phyloP scores from a whole-genome alignment of 1,140 invertebrate genomes.

The Drosophila triauraria region DNA sequence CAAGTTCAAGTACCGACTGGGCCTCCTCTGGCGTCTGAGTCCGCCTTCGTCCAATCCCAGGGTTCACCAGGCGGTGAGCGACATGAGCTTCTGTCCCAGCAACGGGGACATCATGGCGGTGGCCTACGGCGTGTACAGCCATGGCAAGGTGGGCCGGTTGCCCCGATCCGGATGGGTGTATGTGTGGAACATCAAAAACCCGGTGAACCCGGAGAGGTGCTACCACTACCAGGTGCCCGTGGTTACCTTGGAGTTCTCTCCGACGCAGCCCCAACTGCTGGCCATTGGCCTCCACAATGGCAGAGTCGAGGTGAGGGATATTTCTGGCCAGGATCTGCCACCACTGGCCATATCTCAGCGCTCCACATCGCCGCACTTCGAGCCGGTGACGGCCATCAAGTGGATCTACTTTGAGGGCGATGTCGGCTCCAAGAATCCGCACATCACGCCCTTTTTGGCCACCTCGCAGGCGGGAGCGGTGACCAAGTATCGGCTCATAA shows the following conservation, averaged over 20 bases:
- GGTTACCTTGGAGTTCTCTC: slow-evolving; percentile 91
- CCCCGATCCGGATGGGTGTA: slow-evolving; percentile 85
- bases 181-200: slow-evolving; percentile 95
- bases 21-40: slow-evolving; percentile 88
- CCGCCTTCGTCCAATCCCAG: slow-evolving; percentile 18
- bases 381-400: slow-evolving; percentile 88
- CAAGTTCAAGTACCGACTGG: slow-evolving; percentile 88
- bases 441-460: slow-evolving; percentile 85
- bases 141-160: slow-evolving; percentile 16
- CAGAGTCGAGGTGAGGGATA: slow-evolving; percentile 90
- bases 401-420: slow-evolving; percentile 86
- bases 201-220: slow-evolving; percentile 91
- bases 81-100: slow-evolving; percentile 88
- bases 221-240: slow-evolving; percentile 90
- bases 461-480: slow-evolving; percentile 87
- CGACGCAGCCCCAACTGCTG: slow-evolving; percentile 89
- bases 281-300: slow-evolving; percentile 93
- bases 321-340: slow-evolving; percentile 86
- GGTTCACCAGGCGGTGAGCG: slow-evolving; percentile 85
- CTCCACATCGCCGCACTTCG: slow-evolving; percentile 87
- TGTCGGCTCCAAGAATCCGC: slow-evolving; percentile 58
- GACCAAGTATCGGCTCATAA: slow-evolving; percentile 86
- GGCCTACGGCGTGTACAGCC: slow-evolving; percentile 88
- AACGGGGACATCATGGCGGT: slow-evolving; percentile 89
- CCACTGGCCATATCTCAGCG: slow-evolving; percentile 87